Conservation (phyloP, 2,888 invertebrate species). For the Capitulum mitella region DNA sequence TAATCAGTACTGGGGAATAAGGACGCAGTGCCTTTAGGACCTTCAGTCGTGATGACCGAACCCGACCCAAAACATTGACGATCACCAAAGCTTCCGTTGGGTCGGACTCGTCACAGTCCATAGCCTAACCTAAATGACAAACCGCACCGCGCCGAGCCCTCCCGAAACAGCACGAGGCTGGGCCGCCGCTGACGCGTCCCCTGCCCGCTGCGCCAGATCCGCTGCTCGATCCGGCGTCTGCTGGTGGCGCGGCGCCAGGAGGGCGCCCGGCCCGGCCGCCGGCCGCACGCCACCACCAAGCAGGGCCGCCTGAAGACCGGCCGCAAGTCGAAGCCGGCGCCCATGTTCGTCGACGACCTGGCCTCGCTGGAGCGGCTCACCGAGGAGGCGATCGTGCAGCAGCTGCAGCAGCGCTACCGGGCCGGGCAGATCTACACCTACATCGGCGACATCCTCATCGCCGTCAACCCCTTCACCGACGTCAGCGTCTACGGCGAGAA, state of each 20-base stretch:
- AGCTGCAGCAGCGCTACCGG: slow-evolving; percentile 61
- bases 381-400: slow-evolving; percentile 59
- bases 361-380: slow-evolving; percentile 66
- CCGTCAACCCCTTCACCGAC: slow-evolving; percentile 69
- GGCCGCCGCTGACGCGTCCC: neutral
- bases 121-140: too few species aligned
- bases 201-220: neutral
- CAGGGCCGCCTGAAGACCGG: slow-evolving; percentile 70
- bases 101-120: too few species aligned
- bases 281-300: slow-evolving; percentile 68
- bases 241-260: neutral
- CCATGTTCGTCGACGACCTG: slow-evolving; percentile 67
- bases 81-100: too few species aligned
- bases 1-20: too few species aligned
- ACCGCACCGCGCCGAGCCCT: too few species aligned
- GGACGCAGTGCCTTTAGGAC: too few species aligned
- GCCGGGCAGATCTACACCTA: slow-evolving; percentile 70
- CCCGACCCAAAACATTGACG: too few species aligned
- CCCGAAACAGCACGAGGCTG: too few species aligned
- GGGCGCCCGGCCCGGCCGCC: slow-evolving; percentile 42
- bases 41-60: too few species aligned
- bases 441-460: slow-evolving; percentile 71
- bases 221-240: neutral
- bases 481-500: slow-evolving; percentile 63
- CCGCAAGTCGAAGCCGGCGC: slow-evolving; percentile 58